These are phyloP conservation scores for Eupithecia tripunctaria DNA, from an alignment of 2,888 invertebrate species.

Conservation along the genomic window DNA sequence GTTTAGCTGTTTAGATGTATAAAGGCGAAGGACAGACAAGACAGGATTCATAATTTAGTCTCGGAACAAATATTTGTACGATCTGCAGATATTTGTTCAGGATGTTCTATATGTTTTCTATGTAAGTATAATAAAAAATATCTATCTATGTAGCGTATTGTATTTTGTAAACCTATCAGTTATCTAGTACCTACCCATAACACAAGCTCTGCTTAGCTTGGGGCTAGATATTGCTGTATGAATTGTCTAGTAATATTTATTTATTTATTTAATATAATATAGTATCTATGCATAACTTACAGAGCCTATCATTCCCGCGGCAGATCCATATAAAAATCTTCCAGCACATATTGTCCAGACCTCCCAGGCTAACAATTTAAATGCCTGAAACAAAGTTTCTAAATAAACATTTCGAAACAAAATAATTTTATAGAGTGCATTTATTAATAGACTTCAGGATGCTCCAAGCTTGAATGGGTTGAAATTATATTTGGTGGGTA, in stretches of 20 bases:
- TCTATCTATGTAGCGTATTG: no score
- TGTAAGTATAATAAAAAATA: no score
- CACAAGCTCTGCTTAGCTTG: no score
- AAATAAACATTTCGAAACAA: background rate
- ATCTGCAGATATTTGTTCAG: no score
- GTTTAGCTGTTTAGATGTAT: background rate
- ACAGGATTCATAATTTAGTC: no score
- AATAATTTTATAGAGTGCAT: background rate
- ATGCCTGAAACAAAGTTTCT: constrained; percentile 53
- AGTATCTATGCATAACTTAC: constrained; percentile 55
- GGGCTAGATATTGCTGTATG: no score
- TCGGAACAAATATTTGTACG: no score
- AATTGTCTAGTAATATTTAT: no score
- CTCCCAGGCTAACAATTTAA: constrained; percentile 65
- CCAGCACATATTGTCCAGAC: constrained; percentile 75
- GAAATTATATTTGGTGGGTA: background rate
- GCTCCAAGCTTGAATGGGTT: background rate
- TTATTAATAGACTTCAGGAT: background rate
- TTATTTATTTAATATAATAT: background rate
- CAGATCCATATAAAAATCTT: constrained; percentile 77
- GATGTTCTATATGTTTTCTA: no score
- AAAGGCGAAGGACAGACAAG: background rate
- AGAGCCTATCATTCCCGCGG: constrained; percentile 74
- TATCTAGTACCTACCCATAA: no score
- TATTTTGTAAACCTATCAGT: no score